Percentiles rank a stretch among this genome's conserved stretches.
These are phyloP conservation scores for Dynastes grantii DNA, from an alignment of 2,888 invertebrate genomes.

Conservation along the genomic window DNA sequence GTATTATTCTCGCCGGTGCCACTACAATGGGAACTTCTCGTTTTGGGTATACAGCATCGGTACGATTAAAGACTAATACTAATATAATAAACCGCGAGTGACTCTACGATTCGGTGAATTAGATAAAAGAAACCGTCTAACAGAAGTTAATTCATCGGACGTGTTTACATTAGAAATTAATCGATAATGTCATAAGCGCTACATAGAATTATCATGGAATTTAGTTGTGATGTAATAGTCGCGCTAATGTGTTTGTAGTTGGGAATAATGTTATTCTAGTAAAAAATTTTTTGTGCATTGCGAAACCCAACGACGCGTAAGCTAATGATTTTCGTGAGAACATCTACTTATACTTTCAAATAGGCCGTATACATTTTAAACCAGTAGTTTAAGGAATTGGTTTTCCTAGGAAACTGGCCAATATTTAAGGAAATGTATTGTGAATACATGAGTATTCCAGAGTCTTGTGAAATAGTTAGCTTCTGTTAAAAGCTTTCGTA, in stretches of 20 bases:
- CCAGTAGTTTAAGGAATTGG: too few relatives aligned
- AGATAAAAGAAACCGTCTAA: conserved; percentile 3
- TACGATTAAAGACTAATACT: background rate
- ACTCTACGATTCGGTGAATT: background rate
- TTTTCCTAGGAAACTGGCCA: too few relatives aligned
- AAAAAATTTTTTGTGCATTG: too few relatives aligned
- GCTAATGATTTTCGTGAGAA: too few relatives aligned
- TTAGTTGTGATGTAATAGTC: background rate
- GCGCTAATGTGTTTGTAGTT: background rate
- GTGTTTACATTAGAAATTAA: background rate
- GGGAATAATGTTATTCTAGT: background rate
- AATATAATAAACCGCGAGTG: conserved; percentile 7
- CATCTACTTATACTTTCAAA: too few relatives aligned
- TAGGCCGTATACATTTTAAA: too few relatives aligned
- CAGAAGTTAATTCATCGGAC: background rate
- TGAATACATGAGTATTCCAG: too few relatives aligned
- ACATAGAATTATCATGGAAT: conserved; percentile 17
- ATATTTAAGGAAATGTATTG: too few relatives aligned
- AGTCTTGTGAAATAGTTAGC: too few relatives aligned
- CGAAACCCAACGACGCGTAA: too few relatives aligned
- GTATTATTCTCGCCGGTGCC: background rate
- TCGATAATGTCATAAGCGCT: background rate
- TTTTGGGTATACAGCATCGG: background rate
- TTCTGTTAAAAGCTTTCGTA: too few relatives aligned
- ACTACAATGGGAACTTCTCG: background rate